Conservation (phyloP, 2,888 invertebrate genomes). For the Pyrrhia umbra region DNA sequence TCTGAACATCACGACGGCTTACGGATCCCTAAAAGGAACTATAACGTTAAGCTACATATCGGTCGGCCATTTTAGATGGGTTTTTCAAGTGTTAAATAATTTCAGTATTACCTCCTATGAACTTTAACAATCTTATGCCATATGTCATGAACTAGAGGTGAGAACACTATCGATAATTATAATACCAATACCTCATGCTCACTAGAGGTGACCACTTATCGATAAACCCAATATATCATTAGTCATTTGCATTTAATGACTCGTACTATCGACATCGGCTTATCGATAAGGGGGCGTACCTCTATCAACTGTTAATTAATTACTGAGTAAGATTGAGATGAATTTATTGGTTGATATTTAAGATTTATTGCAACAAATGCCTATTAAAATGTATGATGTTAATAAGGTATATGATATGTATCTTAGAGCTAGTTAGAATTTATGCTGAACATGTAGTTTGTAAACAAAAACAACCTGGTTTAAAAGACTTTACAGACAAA, state of each 20-base stretch:
- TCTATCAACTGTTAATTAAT: slow-evolving; percentile 41
- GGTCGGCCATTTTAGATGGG: background rate
- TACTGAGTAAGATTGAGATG: slow-evolving; percentile 37
- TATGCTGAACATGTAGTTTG: slow-evolving; percentile 1
- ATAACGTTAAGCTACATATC: background rate
- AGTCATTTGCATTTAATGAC: slow-evolving; percentile 41
- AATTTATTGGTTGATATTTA: slow-evolving; percentile 37
- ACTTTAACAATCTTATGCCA: background rate
- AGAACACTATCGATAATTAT: slow-evolving; percentile 30
- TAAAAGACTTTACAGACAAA: no score
- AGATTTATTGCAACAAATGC: slow-evolving; percentile 34
- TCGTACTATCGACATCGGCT: slow-evolving; percentile 22
- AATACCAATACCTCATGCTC: slow-evolving; percentile 25
- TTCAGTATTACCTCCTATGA: background rate
- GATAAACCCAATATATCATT: slow-evolving; percentile 32
- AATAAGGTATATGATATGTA: slow-evolving; percentile 7
- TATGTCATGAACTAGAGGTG: slow-evolving; percentile 17
- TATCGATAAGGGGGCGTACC: slow-evolving; percentile 27
- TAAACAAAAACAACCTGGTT: slow-evolving; percentile 6
- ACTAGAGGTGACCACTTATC: slow-evolving; percentile 37
- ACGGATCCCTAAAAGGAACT: slow-evolving; percentile 24
- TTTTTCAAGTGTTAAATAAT: background rate
- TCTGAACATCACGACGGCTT: slow-evolving; percentile 22
- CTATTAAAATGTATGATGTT: slow-evolving; percentile 35
- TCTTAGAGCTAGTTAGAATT: slow-evolving; percentile 19